Evolutionary conservation across 2,888 invertebrate genomes (phyloP).

Genomic region (Ormyrus pomaceus): DNA sequence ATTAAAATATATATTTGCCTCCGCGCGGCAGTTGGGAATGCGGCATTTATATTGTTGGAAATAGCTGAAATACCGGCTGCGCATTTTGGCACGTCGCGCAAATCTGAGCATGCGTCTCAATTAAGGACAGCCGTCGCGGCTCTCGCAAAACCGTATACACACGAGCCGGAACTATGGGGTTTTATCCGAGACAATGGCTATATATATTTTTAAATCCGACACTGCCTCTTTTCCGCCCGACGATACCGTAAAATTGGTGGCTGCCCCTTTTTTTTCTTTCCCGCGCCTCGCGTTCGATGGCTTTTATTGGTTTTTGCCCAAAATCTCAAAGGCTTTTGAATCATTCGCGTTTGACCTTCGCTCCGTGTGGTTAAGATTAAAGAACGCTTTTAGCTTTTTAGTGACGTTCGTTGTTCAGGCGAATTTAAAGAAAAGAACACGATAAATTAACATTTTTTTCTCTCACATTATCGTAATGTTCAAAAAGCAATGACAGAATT

Average conservation of each 20-base stretch:
- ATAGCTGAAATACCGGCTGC: constrained; percentile 12
- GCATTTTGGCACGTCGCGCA: constrained; percentile 25
- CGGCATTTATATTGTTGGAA: constrained; percentile 28
- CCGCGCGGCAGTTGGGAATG: not conserved
- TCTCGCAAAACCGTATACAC: not conserved
- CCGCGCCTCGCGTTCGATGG: no score
- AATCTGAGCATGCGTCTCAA: constrained; percentile 44
- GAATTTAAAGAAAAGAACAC: no score
- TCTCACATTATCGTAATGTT: no score
- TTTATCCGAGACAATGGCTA: constrained; percentile 1
- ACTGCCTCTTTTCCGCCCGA: not conserved
- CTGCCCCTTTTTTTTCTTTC: no score
- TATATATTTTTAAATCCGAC: constrained; percentile 7
- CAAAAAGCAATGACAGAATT: no score
- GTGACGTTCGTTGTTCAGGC: no score
- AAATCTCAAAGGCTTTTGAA: no score
- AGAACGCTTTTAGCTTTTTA: no score
- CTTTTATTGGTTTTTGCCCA: no score
- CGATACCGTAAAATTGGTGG: not conserved
- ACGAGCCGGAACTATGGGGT: constrained; percentile 12
- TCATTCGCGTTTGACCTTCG: no score
- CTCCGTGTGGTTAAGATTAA: no score
- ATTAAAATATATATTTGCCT: constrained; percentile 22
- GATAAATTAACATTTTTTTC: no score
- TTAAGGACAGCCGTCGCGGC: constrained; percentile 14